phyloP scores from a whole-genome alignment of 2,113 vertebrate species.

The Echinops telfairi region DNA sequence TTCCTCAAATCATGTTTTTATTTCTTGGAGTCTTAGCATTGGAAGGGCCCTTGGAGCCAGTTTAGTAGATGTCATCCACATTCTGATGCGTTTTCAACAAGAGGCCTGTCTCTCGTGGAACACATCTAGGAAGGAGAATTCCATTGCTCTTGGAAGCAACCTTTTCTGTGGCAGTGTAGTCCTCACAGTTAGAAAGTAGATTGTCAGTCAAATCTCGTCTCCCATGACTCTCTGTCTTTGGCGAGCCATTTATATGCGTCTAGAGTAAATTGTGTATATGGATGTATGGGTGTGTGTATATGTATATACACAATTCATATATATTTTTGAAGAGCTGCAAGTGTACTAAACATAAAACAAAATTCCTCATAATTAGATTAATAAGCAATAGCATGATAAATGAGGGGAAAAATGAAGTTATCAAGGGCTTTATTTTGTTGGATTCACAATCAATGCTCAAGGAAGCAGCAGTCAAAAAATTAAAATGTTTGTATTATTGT shows the following conservation, averaged over 20 bases:
- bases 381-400: background rate
- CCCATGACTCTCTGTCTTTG: background rate
- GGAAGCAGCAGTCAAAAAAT: background rate
- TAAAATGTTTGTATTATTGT: background rate
- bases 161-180: background rate
- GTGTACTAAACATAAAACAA: background rate
- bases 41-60: background rate
- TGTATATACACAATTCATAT: no score
- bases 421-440: background rate
- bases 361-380: background rate
- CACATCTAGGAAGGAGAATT: no score
- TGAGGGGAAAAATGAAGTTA: background rate
- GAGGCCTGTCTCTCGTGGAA: background rate
- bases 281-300: no score
- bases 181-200: background rate
- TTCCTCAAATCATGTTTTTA: conserved; percentile 8
- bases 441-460: background rate
- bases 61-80: background rate
- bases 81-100: background rate
- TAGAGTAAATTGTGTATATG: background rate
- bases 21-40: background rate
- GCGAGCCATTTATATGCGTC: background rate
- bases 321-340: no score
- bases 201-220: background rate
- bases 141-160: background rate